A percentile compares a stretch with the other conserved stretches of the same genome.
These are phyloP conservation scores for Scaptomyza cyrtandrae DNA, from an alignment of 2,888 invertebrate species.

Conservation along the genomic window DNA sequence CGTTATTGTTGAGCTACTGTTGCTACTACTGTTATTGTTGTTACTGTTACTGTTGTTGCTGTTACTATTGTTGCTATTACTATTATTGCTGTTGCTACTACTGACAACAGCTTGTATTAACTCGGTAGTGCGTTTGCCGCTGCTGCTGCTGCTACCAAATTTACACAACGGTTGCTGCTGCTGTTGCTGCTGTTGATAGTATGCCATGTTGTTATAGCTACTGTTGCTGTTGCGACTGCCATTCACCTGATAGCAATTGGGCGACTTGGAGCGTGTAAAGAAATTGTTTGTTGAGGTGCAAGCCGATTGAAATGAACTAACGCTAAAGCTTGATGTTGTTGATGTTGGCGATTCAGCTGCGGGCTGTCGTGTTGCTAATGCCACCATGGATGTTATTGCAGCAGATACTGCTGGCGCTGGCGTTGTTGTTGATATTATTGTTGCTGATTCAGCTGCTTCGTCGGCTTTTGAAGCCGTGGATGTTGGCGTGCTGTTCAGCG, in stretches of 20 bases:
- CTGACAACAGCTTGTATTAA: constrained; percentile 6
- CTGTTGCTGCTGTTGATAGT: constrained; percentile 11
- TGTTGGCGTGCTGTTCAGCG: constrained; percentile 43
- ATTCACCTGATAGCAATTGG: constrained; percentile 50
- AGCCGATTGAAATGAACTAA: constrained; percentile 71
- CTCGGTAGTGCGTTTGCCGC: constrained; percentile 20
- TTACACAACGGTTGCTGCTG: constrained; percentile 26
- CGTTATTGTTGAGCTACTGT: constrained; percentile 36
- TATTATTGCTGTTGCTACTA: constrained; percentile 22
- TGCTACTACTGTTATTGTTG: constrained; percentile 7
- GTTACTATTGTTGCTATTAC: constrained; percentile 9
- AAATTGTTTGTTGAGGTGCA: constrained; percentile 69
- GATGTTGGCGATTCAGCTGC: constrained; percentile 58
- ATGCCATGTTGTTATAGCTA: neutral
- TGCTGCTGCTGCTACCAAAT: constrained; percentile 32
- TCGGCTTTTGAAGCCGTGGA: constrained; percentile 23
- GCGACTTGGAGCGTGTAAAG: constrained; percentile 49
- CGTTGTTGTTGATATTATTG: constrained; percentile 4
- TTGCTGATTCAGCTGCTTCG: constrained; percentile 9
- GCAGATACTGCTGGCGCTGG: constrained; percentile 5
- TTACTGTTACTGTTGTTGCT: constrained; percentile 49
- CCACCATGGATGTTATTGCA: constrained; percentile 19
- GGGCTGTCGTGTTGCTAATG: constrained; percentile 20
- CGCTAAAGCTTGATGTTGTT: constrained; percentile 37
- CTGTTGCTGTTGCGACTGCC: constrained; percentile 37